A percentile compares a stretch with the other conserved stretches of the same genome.
Conservation (phyloP, 2,113 vertebrate species). For the Scartelaos histophorus region DNA sequence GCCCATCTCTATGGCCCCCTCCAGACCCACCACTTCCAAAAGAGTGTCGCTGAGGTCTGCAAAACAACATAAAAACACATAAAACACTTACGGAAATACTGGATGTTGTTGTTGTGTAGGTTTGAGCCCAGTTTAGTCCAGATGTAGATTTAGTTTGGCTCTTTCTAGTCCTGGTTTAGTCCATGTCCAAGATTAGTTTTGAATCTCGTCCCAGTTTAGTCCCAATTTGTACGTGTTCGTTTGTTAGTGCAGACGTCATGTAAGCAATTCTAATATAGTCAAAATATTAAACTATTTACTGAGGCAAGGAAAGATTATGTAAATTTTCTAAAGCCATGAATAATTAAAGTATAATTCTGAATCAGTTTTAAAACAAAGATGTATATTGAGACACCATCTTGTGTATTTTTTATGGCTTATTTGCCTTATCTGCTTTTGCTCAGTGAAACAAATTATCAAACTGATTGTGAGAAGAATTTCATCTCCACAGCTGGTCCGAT, state of each 20-base stretch:
- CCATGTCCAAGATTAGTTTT: too few species aligned
- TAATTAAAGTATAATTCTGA: neutral
- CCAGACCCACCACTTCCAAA: conserved; percentile 93
- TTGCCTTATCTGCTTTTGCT: neutral
- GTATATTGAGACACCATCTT: neutral
- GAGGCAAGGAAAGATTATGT: too few species aligned
- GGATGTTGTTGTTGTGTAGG: too few species aligned
- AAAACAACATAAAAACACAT: neutral
- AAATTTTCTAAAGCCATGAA: neutral
- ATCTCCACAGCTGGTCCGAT: conserved; percentile 28
- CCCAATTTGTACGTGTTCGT: too few species aligned
- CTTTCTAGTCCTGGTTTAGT: too few species aligned
- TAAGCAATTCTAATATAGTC: neutral
- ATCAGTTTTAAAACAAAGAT: neutral
- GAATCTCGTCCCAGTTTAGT: too few species aligned
- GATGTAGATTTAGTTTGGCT: too few species aligned
- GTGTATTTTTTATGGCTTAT: neutral
- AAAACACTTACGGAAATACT: too few species aligned
- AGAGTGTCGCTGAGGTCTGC: conserved; percentile 92
- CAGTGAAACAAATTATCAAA: conserved; percentile 20
- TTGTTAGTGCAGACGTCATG: neutral
- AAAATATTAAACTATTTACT: neutral
- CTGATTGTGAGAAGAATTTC: conserved; percentile 20
- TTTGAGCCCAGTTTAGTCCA: too few species aligned
- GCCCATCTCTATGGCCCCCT: conserved; percentile 96